Percentiles rank a stretch among this genome's conserved stretches.
Evolutionary conservation across 2,113 vertebrate genomes (phyloP).

Genomic region (Monopterus albus): DNA sequence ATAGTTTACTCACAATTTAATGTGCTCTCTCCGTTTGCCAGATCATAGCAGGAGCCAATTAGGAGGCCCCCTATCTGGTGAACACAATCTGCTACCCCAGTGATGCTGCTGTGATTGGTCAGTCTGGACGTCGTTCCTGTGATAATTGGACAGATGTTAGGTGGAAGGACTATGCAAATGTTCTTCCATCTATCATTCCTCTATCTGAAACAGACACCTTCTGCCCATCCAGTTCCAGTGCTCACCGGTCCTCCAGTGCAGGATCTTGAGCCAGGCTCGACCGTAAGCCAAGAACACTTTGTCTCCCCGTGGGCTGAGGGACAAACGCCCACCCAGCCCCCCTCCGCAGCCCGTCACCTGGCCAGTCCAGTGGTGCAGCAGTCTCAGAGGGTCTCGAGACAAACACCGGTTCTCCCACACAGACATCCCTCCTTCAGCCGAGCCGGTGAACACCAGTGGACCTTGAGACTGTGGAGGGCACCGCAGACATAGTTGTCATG

Average conservation of each 20-base stretch:
- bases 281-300: slow-evolving; percentile 77
- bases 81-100: slow-evolving; percentile 84
- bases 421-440: slow-evolving; percentile 80
- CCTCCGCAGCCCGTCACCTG: slow-evolving; percentile 75
- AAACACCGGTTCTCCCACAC: slow-evolving; percentile 80
- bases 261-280: slow-evolving; percentile 79
- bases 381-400: slow-evolving; percentile 69
- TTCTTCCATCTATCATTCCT: slow-evolving; percentile 4
- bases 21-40: slow-evolving; percentile 80
- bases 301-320: slow-evolving; percentile 82
- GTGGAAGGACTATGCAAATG: slow-evolving; percentile 61
- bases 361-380: slow-evolving; percentile 75
- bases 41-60: slow-evolving; percentile 84
- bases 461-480: slow-evolving; percentile 81
- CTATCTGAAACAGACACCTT: not conserved
- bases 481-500: slow-evolving; percentile 71
- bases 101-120: slow-evolving; percentile 84
- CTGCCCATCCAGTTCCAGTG: not conserved
- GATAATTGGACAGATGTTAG: slow-evolving; percentile 70
- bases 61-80: slow-evolving; percentile 82
- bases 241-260: slow-evolving; percentile 83
- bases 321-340: slow-evolving; percentile 59
- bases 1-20: slow-evolving; percentile 80
- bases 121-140: slow-evolving; percentile 80
- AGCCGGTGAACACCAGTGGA: slow-evolving; percentile 83